A percentile compares a stretch with the other conserved stretches of the same genome.
phyloP scores from a whole-genome alignment of 2,888 invertebrate genomes.

The Ctena decussata region DNA sequence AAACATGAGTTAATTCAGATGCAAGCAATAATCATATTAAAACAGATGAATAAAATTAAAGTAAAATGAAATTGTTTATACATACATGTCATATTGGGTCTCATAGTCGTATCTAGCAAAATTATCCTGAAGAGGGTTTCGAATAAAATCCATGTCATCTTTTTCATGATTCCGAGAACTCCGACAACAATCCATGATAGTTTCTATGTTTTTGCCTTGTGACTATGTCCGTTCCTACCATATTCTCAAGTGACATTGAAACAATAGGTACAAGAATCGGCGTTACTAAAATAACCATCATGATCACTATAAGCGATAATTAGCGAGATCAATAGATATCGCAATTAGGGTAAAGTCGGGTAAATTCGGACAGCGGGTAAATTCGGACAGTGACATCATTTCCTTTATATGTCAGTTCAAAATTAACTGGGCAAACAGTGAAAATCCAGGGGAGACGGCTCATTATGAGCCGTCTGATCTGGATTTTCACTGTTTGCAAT shows the following conservation, averaged over 20 bases:
- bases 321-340: neutral
- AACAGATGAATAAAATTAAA: too few species aligned
- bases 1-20: too few species aligned
- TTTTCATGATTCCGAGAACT: neutral
- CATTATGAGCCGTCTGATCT: too few species aligned
- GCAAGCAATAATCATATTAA: too few species aligned
- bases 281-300: neutral
- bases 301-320: neutral
- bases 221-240: neutral
- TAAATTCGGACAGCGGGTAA: too few species aligned
- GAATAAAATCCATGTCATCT: neutral
- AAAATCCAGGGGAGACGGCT: too few species aligned
- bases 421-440: too few species aligned
- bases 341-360: too few species aligned
- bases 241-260: neutral
- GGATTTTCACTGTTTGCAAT: too few species aligned
- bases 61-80: too few species aligned
- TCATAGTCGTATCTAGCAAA: neutral
- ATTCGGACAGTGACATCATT: too few species aligned
- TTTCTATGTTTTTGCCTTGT: neutral
- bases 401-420: too few species aligned
- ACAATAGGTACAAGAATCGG: neutral
- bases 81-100: neutral
- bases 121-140: neutral
- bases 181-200: neutral